Evolutionary conservation across 2,113 vertebrate species (phyloP).

Genomic region (Polyodon spathula): DNA sequence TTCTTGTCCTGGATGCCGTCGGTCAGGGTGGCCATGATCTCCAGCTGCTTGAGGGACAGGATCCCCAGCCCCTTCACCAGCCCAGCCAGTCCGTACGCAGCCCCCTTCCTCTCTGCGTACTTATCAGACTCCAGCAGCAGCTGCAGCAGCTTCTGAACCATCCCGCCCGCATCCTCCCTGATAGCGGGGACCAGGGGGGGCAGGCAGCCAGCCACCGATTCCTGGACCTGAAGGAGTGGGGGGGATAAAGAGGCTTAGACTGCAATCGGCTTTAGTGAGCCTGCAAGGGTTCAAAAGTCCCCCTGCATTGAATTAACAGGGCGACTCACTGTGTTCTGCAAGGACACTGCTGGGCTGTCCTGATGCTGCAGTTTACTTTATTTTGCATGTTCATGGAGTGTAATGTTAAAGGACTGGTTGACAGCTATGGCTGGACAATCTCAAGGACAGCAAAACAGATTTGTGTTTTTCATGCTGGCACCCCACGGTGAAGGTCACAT

Average conservation of each 20-base stretch:
- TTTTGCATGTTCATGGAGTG: too few relatives aligned
- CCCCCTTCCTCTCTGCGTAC: slow-evolving; percentile 89
- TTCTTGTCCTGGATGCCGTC: slow-evolving; percentile 98
- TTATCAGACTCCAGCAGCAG: slow-evolving; percentile 93
- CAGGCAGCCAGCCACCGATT: slow-evolving; percentile 88
- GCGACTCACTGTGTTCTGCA: too few relatives aligned
- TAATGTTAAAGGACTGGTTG: too few relatives aligned
- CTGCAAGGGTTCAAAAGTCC: too few relatives aligned
- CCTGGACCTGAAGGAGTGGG: slow-evolving; percentile 70
- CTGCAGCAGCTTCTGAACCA: slow-evolving; percentile 87
- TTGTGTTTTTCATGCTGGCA: too few relatives aligned
- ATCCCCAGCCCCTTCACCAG: slow-evolving; percentile 94
- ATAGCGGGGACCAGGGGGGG: slow-evolving; percentile 92
- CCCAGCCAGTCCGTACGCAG: slow-evolving; percentile 86
- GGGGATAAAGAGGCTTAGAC: background rate
- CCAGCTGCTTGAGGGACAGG: slow-evolving; percentile 93
- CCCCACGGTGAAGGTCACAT: too few relatives aligned
- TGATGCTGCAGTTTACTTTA: too few relatives aligned
- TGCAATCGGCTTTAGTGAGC: too few relatives aligned
- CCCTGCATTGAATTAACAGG: too few relatives aligned
- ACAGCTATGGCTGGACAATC: too few relatives aligned
- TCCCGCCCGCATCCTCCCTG: slow-evolving; percentile 87
- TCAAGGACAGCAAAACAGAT: too few relatives aligned
- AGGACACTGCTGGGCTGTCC: too few relatives aligned
- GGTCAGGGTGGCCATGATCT: slow-evolving; percentile 89